Percentiles rank a stretch among this genome's conserved stretches.
phyloP scores from a whole-genome alignment of 2,888 invertebrate genomes.

The Epicampocera succincta region DNA sequence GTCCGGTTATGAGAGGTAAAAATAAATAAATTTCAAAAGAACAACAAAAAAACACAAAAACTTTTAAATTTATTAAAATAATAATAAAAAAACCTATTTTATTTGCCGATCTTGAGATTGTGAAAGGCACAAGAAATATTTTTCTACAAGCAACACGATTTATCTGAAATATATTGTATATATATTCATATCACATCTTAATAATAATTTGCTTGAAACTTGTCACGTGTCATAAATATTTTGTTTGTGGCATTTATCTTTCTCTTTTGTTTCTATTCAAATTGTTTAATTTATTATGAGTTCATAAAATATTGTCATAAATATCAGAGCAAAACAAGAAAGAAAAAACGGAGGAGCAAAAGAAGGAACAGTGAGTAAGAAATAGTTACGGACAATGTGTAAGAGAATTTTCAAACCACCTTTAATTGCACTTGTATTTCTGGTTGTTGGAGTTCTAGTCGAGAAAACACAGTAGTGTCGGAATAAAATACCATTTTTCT shows the following conservation, averaged over 20 bases:
- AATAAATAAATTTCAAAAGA: no score
- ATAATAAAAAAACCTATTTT: no score
- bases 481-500: constrained; percentile 35
- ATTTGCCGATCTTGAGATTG: no score
- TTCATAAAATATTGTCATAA: constrained; percentile 62
- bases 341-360: not conserved
- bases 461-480: constrained; percentile 25
- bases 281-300: constrained; percentile 49
- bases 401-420: no score
- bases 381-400: no score
- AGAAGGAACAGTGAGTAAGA: not conserved
- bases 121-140: no score
- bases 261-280: constrained; percentile 12
- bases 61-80: no score
- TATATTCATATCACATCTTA: constrained; percentile 8
- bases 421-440: no score
- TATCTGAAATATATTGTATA: no score
- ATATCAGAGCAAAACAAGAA: constrained; percentile 22
- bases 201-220: constrained; percentile 39
- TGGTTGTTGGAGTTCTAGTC: not conserved
- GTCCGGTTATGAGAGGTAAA: no score
- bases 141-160: no score
- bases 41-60: no score
- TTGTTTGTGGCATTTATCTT: not conserved
- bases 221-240: constrained; percentile 25